Evolutionary conservation across 2,797 vertebrate species (phyloP).

Genomic region (Fistularia commersonii): DNA sequence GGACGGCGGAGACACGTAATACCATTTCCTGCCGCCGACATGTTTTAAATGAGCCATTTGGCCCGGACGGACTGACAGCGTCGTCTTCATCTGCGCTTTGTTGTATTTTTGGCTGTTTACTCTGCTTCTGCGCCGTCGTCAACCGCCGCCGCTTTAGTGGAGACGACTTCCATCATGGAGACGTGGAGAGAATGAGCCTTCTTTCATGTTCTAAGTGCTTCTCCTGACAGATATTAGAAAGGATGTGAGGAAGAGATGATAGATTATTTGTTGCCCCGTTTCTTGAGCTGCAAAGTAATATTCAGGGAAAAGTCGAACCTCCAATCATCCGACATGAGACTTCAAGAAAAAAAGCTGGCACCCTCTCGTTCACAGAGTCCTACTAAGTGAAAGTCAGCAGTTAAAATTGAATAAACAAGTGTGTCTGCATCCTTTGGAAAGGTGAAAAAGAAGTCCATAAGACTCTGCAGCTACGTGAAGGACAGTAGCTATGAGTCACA

Average conservation of each 20-base stretch:
- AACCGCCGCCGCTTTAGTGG: slow-evolving; percentile 38
- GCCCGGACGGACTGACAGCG: slow-evolving; percentile 59
- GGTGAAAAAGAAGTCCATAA: too few species aligned
- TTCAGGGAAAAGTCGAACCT: too few species aligned
- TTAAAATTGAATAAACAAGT: too few species aligned
- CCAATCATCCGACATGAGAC: too few species aligned
- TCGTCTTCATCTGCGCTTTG: slow-evolving; percentile 57
- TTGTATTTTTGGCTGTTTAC: slow-evolving; percentile 75
- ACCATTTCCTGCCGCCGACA: slow-evolving; percentile 46
- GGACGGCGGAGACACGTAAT: slow-evolving; percentile 53
- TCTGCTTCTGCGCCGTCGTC: slow-evolving; percentile 60
- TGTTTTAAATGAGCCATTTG: slow-evolving; percentile 58
- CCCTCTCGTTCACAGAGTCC: too few species aligned
- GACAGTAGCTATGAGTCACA: too few species aligned
- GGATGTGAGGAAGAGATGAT: slow-evolving; percentile 52
- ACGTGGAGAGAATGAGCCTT: slow-evolving; percentile 45
- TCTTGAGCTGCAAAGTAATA: slow-evolving; percentile 4
- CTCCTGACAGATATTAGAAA: slow-evolving; percentile 55
- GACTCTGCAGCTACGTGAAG: too few species aligned
- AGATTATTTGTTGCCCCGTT: slow-evolving; percentile 41
- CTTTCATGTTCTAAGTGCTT: slow-evolving; percentile 64
- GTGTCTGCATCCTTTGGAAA: too few species aligned
- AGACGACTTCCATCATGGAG: slow-evolving; percentile 48
- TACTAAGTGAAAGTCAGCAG: too few species aligned
- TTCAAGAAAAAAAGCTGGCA: too few species aligned